Evolutionary conservation across 1,140 invertebrate species (phyloP), one percentile per base, ranked within the genome.

Genomic region (Aleiodes sp.): DNA sequence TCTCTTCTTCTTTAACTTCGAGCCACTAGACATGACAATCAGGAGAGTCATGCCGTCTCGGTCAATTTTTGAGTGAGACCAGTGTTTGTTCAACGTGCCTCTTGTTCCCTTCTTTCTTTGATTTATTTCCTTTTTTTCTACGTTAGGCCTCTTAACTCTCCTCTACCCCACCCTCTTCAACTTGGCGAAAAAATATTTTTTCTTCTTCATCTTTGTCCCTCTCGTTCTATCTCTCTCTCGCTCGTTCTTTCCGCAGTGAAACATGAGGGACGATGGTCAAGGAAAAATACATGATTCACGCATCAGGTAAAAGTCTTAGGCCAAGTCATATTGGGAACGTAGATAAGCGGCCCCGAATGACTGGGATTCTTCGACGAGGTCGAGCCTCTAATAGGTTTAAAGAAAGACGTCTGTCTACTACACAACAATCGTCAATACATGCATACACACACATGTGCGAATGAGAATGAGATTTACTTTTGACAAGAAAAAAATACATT

Each of bases 321-420:
- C 28, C 19, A 43, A 43, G 6, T 41, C 21, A 65, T 65, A 65
- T 46, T 31, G 10, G 8, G n/a, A 57, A 16, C n/a, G n/a, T 6
- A 56, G 65, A 66, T 66, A 66, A 66, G 31, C 65, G 16, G 16
- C 24, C 52, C 9, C 12, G 10, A 63, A 21, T 41, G 12, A 63
- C 33, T 63, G 61, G 35, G 37, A 41, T 63, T 41, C 61, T 39
- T 14, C 31, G 33, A 39, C 65, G 65, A 66, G 65, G 65, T 56
- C 65, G 19, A 6, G 33, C 10, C 9, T n/a, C 19, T 66, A 66
- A 66, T 66, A 52, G 46, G 52, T 56, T 66, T 66, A 66, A n/a
- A n/a, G n/a, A n/a, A n/a, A n/a, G n/a, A n/a, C n/a, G n/a, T n/a
- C n/a, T n/a, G n/a, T n/a, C n/a, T n/a, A n/a, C n/a, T n/a, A n/a